Percentiles rank a stretch among this genome's conserved stretches.
Conservation (phyloP, 1,140 invertebrate genomes). For the Daktulosphaira vitifoliae region DNA sequence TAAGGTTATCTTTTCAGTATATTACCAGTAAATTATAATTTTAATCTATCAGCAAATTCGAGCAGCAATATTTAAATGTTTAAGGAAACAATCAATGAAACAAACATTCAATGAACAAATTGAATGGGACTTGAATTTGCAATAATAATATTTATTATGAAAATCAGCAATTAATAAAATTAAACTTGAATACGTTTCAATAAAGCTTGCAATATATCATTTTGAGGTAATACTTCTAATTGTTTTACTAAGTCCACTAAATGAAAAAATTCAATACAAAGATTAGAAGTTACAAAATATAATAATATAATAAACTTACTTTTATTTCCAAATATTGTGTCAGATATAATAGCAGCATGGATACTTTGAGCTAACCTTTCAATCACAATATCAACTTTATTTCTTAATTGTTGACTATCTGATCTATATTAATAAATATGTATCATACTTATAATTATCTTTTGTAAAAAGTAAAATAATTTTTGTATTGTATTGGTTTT, state of each 20-base stretch:
- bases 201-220: conserved; percentile 15
- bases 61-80: no score
- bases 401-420: conserved; percentile 36
- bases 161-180: no score
- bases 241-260: conserved; percentile 26
- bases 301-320: conserved; percentile 41
- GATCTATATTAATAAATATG: conserved; percentile 19
- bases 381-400: conserved; percentile 43
- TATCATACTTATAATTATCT: no score
- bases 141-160: no score
- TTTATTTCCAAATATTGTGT: conserved; percentile 66
- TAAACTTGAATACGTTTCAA: conserved; percentile 19
- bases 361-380: conserved; percentile 67
- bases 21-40: no score
- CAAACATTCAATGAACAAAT: no score
- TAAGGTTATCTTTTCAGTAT: no score
- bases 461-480: no score
- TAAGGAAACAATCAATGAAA: no score
- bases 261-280: background rate
- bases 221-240: conserved; percentile 5
- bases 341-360: conserved; percentile 60
- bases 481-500: no score
- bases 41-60: no score
- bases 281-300: background rate
- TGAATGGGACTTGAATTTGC: no score